Conservation (phyloP, 2,113 vertebrate species). For the Tachysurus fulvidraco region DNA sequence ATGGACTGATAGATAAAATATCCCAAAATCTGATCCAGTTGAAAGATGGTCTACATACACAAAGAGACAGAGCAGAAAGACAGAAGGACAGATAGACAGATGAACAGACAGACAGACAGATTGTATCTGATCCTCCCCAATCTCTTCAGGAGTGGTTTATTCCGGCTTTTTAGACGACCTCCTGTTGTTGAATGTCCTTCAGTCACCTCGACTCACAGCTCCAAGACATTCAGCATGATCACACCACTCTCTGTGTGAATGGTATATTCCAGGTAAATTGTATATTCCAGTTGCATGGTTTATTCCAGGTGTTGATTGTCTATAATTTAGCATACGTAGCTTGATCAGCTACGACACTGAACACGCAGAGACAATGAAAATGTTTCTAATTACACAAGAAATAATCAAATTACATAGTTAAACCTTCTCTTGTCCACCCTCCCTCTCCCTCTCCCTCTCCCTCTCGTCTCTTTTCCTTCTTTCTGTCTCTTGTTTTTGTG, state of each 20-base stretch:
- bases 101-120: conserved; percentile 19
- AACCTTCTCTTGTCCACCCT: conserved; percentile 75
- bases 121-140: neutral
- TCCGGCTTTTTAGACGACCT: neutral
- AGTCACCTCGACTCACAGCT: conserved; percentile 14
- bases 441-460: conserved; percentile 56
- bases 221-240: conserved; percentile 43
- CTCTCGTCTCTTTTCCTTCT: conserved; percentile 55
- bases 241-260: conserved; percentile 61
- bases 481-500: conserved; percentile 41
- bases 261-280: conserved; percentile 69
- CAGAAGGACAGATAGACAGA: neutral
- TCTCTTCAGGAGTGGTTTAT: neutral
- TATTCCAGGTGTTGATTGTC: conserved; percentile 91
- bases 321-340: conserved; percentile 80
- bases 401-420: conserved; percentile 80
- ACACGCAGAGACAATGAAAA: conserved; percentile 95
- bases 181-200: neutral
- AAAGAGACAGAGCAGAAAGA: neutral
- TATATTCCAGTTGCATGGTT: conserved; percentile 68
- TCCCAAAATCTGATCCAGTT: too few relatives aligned
- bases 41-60: neutral
- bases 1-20: neutral
- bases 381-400: conserved; percentile 97
- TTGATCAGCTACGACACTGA: conserved; percentile 94